Conservation (phyloP, 2,888 invertebrate genomes). For the Gastrophysa polygoni region DNA sequence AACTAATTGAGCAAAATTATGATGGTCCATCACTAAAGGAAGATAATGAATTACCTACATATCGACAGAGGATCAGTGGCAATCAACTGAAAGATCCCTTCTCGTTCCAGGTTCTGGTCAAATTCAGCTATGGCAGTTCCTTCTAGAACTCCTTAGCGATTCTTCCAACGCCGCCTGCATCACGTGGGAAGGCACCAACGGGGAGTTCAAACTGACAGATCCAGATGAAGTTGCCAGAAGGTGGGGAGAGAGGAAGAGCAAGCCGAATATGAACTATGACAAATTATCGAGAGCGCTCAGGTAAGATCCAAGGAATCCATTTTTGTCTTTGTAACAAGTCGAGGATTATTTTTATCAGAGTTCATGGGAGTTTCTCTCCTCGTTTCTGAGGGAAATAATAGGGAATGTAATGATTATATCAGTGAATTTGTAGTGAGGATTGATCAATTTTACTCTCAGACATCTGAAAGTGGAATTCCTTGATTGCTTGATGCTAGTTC, state of each 20-base stretch:
- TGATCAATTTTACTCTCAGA: too few species aligned
- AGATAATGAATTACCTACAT: neutral
- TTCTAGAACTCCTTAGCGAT: slow-evolving; percentile 94
- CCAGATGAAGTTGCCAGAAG: slow-evolving; percentile 97
- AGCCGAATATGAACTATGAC: slow-evolving; percentile 99
- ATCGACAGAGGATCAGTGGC: too few species aligned
- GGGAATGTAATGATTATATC: too few species aligned
- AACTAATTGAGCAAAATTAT: too few species aligned
- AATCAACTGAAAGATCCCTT: neutral
- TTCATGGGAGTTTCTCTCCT: too few species aligned
- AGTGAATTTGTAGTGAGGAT: too few species aligned
- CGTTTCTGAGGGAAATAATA: too few species aligned
- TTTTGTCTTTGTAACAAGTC: too few species aligned
- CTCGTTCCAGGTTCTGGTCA: slow-evolving; percentile 81
- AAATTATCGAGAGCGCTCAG: slow-evolving; percentile 95
- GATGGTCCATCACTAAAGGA: too few species aligned
- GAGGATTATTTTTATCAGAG: too few species aligned
- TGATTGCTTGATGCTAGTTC: too few species aligned
- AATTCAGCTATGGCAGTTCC: slow-evolving; percentile 99
- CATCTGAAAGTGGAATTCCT: too few species aligned
- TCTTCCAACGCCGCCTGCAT: slow-evolving; percentile 95
- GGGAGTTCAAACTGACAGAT: slow-evolving; percentile 97
- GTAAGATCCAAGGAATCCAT: slow-evolving; percentile 65
- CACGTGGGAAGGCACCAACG: slow-evolving; percentile 98
- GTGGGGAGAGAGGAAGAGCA: slow-evolving; percentile 99